Evolutionary conservation across 2,888 invertebrate genomes (phyloP).

Genomic region (Cosmopolites sordidus): DNA sequence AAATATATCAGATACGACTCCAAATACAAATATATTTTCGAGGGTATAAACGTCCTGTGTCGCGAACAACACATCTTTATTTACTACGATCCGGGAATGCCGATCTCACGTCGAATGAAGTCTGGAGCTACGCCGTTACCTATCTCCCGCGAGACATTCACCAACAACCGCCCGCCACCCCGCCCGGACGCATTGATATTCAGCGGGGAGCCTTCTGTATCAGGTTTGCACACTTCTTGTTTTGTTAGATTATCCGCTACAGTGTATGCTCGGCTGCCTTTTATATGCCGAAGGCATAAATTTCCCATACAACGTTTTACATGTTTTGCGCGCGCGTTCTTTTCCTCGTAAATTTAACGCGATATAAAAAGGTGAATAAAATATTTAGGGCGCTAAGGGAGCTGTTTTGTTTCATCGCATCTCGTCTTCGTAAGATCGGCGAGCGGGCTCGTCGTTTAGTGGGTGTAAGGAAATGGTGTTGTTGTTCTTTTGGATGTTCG

Average conservation of each 20-base stretch:
- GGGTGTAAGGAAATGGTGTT: too few relatives aligned
- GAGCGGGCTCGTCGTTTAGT: too few relatives aligned
- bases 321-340: slow-evolving; percentile 8
- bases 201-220: slow-evolving; percentile 35
- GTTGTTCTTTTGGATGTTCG: too few relatives aligned
- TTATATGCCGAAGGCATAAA: slow-evolving; percentile 24
- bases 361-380: slow-evolving; percentile 4
- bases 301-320: slow-evolving; percentile 21
- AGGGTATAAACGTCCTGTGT: too few relatives aligned
- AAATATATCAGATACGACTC: too few relatives aligned
- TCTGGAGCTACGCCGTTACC: slow-evolving; percentile 14
- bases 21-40: too few relatives aligned
- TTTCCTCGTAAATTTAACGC: slow-evolving; percentile 11
- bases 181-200: slow-evolving; percentile 34
- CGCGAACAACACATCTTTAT: slow-evolving; percentile 13
- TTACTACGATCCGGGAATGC: slow-evolving; percentile 17
- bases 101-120: slow-evolving; percentile 25
- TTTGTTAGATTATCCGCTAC: slow-evolving; percentile 28
- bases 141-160: slow-evolving; percentile 18
- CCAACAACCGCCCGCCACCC: slow-evolving; percentile 2
- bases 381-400: not conserved
- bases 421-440: too few relatives aligned
- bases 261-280: slow-evolving; percentile 22
- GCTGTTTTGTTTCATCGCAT: too few relatives aligned
- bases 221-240: slow-evolving; percentile 33